Conservation (phyloP, 2,888 invertebrate genomes). For the Pyrrhia umbra region DNA sequence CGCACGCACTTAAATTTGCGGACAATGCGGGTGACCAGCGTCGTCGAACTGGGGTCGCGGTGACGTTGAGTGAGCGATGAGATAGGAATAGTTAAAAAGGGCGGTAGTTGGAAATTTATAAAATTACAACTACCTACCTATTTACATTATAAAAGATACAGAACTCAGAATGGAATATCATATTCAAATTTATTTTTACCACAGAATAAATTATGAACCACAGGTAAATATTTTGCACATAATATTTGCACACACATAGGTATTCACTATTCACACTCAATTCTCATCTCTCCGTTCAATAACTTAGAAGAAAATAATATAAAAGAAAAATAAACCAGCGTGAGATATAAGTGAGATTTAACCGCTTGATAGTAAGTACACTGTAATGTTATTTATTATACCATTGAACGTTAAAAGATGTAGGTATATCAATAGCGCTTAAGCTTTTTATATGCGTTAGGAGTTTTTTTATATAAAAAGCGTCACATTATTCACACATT, state of each 20-base stretch:
- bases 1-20: too few species aligned
- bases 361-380: conserved; percentile 31
- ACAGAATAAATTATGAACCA: conserved; percentile 29
- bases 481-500: too few species aligned
- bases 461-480: too few species aligned
- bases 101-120: too few species aligned
- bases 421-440: conserved; percentile 31
- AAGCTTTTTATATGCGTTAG: conserved; percentile 33
- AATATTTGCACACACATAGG: conserved; percentile 5
- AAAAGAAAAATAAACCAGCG: conserved; percentile 46
- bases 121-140: not conserved
- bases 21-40: too few species aligned
- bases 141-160: conserved; percentile 2
- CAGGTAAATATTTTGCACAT: not conserved
- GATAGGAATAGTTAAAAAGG: too few species aligned
- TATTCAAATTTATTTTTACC: conserved; percentile 19
- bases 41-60: too few species aligned
- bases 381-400: conserved; percentile 35
- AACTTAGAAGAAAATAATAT: conserved; percentile 7
- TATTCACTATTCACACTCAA: conserved; percentile 7
- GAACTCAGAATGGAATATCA: not conserved
- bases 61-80: too few species aligned
- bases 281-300: conserved; percentile 16
- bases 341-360: conserved; percentile 41
- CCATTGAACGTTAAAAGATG: conserved; percentile 28